Conservation (phyloP, 2,888 invertebrate genomes). For the Agelastica alni region DNA sequence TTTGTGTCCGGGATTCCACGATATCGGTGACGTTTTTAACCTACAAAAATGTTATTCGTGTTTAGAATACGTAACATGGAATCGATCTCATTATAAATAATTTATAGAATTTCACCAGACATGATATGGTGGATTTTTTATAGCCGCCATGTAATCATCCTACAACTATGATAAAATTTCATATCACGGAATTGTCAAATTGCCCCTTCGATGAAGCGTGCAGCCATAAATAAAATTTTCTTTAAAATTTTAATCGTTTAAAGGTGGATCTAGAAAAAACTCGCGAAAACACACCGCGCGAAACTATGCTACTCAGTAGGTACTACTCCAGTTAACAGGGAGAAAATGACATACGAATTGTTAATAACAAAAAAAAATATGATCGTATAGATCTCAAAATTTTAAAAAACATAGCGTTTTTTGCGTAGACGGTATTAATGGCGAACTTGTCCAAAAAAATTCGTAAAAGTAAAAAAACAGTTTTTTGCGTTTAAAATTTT, state of each 20-base stretch:
- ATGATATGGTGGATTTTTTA: neutral
- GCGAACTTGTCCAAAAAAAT: too few relatives aligned
- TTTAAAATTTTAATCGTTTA: neutral
- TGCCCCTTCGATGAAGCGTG: neutral
- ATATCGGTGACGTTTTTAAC: neutral
- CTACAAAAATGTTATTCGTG: neutral
- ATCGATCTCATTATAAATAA: slow-evolving; percentile 16
- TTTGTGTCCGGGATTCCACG: neutral
- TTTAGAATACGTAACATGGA: neutral
- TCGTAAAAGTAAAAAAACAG: too few relatives aligned
- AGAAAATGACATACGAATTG: too few relatives aligned
- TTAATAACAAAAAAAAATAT: too few relatives aligned
- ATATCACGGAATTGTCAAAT: neutral
- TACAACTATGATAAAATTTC: neutral
- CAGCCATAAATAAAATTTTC: neutral
- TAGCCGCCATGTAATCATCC: neutral
- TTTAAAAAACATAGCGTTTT: too few relatives aligned
- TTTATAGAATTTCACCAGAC: slow-evolving; percentile 9
- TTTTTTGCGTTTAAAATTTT: too few relatives aligned
- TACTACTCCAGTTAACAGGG: too few relatives aligned
- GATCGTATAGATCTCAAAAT: too few relatives aligned
- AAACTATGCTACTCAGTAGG: too few relatives aligned
- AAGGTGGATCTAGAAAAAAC: too few relatives aligned
- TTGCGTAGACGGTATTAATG: too few relatives aligned
- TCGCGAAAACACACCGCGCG: too few relatives aligned